Evolutionary conservation across 2,888 invertebrate genomes (phyloP).

Genomic region (Spisula subtruncata): DNA sequence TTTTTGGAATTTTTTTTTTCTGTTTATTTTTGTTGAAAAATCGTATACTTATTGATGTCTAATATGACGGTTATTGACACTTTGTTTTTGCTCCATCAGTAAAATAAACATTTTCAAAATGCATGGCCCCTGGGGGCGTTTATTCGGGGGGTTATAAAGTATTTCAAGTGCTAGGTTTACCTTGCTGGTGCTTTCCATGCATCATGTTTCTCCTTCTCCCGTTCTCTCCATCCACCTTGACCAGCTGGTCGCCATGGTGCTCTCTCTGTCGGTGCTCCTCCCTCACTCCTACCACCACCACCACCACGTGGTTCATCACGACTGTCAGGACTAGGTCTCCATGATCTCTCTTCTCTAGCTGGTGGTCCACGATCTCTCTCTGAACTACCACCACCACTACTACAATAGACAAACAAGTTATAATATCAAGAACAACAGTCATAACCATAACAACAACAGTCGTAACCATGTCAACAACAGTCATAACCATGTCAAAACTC

Average conservation of each 20-base stretch:
- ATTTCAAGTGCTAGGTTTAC: slow-evolving; percentile 14
- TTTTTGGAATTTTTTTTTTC: too few species aligned
- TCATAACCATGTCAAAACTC: too few species aligned
- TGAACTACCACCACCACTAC: background rate
- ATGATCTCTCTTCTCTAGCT: slow-evolving; percentile 47
- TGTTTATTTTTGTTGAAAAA: background rate
- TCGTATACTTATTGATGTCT: too few species aligned
- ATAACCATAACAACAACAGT: too few species aligned
- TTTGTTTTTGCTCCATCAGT: too few species aligned
- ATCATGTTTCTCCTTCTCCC: slow-evolving; percentile 83
- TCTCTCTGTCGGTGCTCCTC: slow-evolving; percentile 64
- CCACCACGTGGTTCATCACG: slow-evolving; percentile 37
- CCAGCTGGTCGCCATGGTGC: slow-evolving; percentile 72
- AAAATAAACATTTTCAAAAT: background rate
- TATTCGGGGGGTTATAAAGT: too few species aligned
- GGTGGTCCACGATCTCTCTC: slow-evolving; percentile 30
- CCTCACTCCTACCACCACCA: too few species aligned
- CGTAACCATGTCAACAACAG: too few species aligned
- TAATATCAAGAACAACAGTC: too few species aligned
- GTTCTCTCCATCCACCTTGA: slow-evolving; percentile 84
- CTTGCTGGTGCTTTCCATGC: slow-evolving; percentile 79
- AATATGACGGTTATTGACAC: too few species aligned
- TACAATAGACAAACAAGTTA: background rate
- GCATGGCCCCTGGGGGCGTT: too few species aligned
- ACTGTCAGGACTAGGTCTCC: slow-evolving; percentile 55